Evolutionary conservation across 2,113 vertebrate species (phyloP), one percentile per base, ranked within the genome.

Genomic region (Tachysurus vachellii): DNA sequence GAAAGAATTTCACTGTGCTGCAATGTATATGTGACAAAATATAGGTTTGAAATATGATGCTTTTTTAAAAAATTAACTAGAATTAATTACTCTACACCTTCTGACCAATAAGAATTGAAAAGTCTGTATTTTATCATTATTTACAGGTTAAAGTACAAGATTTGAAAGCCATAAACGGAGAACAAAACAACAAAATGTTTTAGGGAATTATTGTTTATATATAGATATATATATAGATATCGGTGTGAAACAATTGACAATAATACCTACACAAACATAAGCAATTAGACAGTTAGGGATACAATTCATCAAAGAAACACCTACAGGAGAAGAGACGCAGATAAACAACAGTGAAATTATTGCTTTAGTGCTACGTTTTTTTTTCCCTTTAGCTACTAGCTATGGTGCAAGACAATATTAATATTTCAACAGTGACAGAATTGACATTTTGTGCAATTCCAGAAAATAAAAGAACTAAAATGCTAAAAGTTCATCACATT

Each of bases 191-290:
- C 59, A 89, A 91, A 91, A 59, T 88, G 64, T 93, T 95, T 93
- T 94, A 95, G 93, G 93, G 94, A 96, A 95, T 93, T 91, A 84
- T 89, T 93, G 82, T 94, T 94, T 95, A 94, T 95, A 92, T 94
- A 91, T 92, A 88, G 92, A 84, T 88, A 89, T 93, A 94, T 95
- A 95, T 95, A 91, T 94, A 92, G 93, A 94, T 92, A 87, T 93
- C 89, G 92, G 93, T 93, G 92, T 94, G 94, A 95, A 95, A 96
- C 95, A 94, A 94, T 93, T 91, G 87, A 94, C 93, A 92, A 91
- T 93, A 90, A 92, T 94, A 95, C 93, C 90, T 94, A 95, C 95
- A 95, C 93, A 94, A 94, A 94, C 91, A 94, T 92, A 95, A 94
- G 94, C 94, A 90, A 93, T 93, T 93, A 87, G 92, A 93, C 92